phyloP scores from a whole-genome alignment of 2,113 vertebrate genomes.

The Oncorhynchus gorbuscha region DNA sequence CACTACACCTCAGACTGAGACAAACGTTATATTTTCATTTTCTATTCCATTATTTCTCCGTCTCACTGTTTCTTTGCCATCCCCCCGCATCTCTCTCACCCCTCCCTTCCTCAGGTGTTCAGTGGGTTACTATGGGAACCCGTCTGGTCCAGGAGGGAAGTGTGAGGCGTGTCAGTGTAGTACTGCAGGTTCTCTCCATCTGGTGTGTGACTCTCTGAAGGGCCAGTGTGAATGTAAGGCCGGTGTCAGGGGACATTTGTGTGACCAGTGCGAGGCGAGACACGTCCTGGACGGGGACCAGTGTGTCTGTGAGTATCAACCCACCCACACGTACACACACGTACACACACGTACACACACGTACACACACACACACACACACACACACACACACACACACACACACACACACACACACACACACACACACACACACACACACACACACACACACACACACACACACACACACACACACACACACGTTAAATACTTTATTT shows the following conservation, averaged over 20 bases:
- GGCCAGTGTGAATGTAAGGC: conserved; percentile 85
- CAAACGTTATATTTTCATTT: too few species aligned
- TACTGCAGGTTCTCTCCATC: conserved; percentile 72
- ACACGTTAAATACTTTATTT: background rate
- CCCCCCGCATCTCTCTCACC: background rate
- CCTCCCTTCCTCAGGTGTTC: conserved; percentile 78
- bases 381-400: background rate
- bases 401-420: background rate
- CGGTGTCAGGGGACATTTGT: conserved; percentile 80
- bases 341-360: background rate
- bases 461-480: background rate
- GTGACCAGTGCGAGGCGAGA: conserved; percentile 81
- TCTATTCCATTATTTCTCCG: background rate
- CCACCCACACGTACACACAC: background rate
- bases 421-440: background rate
- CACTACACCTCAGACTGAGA: too few species aligned
- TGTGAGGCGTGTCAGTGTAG: conserved; percentile 82
- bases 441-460: background rate
- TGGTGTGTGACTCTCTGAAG: conserved; percentile 69
- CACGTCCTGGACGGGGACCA: conserved; percentile 75
- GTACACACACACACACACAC: background rate
- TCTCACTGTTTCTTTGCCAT: background rate
- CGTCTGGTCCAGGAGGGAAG: conserved; percentile 60
- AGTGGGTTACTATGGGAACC: conserved; percentile 83
- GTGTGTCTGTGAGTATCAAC: conserved; percentile 84